Percentiles rank a stretch among this genome's conserved stretches.
These are phyloP conservation scores for Circaetus cinerascens DNA, from an alignment of 2,113 vertebrate species.

Conservation along the genomic window DNA sequence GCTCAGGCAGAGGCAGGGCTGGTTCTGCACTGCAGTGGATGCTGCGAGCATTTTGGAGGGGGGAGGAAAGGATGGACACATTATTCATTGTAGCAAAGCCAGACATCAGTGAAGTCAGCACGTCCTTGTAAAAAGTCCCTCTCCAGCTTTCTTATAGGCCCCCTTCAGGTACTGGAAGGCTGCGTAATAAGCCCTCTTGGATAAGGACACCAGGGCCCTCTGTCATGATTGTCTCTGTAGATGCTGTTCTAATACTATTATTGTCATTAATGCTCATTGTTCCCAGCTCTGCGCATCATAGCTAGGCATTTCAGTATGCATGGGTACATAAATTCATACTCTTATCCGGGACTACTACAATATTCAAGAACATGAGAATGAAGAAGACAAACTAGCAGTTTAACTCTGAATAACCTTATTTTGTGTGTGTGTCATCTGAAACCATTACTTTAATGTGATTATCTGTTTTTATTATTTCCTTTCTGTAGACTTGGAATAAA, in stretches of 20 bases:
- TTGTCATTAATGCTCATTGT: slow-evolving; percentile 12
- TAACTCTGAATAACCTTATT: slow-evolving; percentile 61
- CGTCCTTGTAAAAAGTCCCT: background rate
- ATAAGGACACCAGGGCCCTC: background rate
- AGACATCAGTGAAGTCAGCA: background rate
- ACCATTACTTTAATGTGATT: slow-evolving; percentile 55
- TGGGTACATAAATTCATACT: slow-evolving; percentile 11
- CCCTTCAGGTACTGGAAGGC: background rate
- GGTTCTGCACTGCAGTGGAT: background rate
- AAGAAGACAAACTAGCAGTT: slow-evolving; percentile 58
- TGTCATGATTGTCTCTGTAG: background rate
- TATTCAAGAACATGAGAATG: slow-evolving; percentile 16
- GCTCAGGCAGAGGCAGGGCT: background rate
- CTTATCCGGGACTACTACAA: background rate
- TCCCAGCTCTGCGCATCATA: background rate
- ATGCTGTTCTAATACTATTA: background rate
- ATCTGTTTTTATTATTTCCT: slow-evolving; percentile 64
- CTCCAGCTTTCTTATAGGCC: background rate
- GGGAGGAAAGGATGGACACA: background rate
- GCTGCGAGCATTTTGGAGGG: background rate
- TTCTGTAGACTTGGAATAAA: slow-evolving; percentile 47
- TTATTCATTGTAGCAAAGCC: background rate
- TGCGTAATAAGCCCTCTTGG: background rate
- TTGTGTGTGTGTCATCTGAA: slow-evolving; percentile 37
- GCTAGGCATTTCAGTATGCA: background rate